Base-by-base conservation (phyloP, 2,113 vertebrate species). In the Sula dactylatra region DNA sequence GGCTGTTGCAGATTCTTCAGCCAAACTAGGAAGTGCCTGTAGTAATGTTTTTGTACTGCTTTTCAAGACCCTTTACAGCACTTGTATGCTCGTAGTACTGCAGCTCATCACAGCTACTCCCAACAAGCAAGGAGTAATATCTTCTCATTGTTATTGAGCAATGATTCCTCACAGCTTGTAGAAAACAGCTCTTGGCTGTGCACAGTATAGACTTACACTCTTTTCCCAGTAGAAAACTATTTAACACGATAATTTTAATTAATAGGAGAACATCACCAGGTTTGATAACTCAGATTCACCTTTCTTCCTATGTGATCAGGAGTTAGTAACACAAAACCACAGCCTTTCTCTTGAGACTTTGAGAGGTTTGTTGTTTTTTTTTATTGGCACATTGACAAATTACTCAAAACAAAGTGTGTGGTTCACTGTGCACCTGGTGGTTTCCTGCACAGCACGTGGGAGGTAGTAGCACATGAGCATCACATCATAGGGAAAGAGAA, bases 381-480 rank as follows among this genome's bases (percentile, higher is more conserved):
- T 20, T 73, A 4, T 42, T 88, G 79, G 54, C 76, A 70, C n/a
- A 61, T 86, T 76, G 78, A 80, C 36, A 76, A 67, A 64, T 88
- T 45, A 56, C 54, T 95, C 50, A 85, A 40, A 89, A 47, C 64
- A 36, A 70, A 93, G 78, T 20, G 38, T 44, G 66, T 47, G 77
- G 70, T 67, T 97, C 80, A 19, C 45, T 82, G 54, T 89, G 82
- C 77, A 95, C 86, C 89, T 97, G 94, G 81, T 44, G 27, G 59
- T 87, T 93, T 88, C 67, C 84, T 93, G 72, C 74, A 58, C n/a
- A 36, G 64, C 87, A 82, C 76, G 91, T 91, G 80, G 93, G 94
- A 94, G 90, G 90, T 50, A 59, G 38, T 64, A 20, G 49, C 82
- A 67, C 6, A 9, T 85, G 86, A 87, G 24, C 64, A 80, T 74